phyloP scores from a whole-genome alignment of 2,888 invertebrate species.

The Tetranychus piercei region DNA sequence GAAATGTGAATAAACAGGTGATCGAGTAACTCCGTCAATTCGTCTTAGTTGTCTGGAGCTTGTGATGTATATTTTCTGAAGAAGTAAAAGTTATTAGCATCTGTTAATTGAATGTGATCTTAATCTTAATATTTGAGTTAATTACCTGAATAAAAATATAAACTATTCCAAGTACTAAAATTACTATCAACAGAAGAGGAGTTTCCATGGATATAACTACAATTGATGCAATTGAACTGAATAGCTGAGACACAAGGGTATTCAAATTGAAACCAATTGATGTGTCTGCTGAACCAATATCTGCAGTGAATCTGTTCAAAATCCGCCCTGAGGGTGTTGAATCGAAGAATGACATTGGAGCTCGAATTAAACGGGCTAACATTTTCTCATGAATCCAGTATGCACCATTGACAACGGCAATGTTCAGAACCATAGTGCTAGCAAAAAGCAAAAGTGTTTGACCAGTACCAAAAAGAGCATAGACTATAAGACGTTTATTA shows the following conservation, averaged over 20 bases:
- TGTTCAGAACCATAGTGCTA: too few species aligned
- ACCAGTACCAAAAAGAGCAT: too few species aligned
- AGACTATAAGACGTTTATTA: too few species aligned
- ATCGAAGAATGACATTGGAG: conserved; percentile 34
- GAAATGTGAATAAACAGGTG: conserved; percentile 42
- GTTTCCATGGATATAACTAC: conserved; percentile 30
- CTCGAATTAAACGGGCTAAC: conserved; percentile 28
- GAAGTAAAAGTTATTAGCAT: too few species aligned
- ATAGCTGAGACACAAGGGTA: conserved; percentile 24
- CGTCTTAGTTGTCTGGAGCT: conserved; percentile 41
- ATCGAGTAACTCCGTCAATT: conserved; percentile 39
- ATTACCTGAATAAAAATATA: conserved; percentile 31
- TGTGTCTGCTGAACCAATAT: conserved; percentile 28
- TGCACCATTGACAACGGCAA: neutral
- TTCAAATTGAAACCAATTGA: conserved; percentile 27
- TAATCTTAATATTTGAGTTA: too few species aligned
- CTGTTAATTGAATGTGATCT: too few species aligned
- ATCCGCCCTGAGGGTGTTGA: conserved; percentile 27
- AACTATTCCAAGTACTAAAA: conserved; percentile 31
- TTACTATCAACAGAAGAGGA: conserved; percentile 31
- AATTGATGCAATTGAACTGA: conserved; percentile 25
- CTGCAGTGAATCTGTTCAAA: conserved; percentile 27
- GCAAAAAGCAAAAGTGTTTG: too few species aligned
- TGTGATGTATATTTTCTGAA: conserved; percentile 37
- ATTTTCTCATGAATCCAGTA: conserved; percentile 25